Base-by-base conservation (phyloP, 2,113 vertebrate genomes). In the Zingel zingel region DNA sequence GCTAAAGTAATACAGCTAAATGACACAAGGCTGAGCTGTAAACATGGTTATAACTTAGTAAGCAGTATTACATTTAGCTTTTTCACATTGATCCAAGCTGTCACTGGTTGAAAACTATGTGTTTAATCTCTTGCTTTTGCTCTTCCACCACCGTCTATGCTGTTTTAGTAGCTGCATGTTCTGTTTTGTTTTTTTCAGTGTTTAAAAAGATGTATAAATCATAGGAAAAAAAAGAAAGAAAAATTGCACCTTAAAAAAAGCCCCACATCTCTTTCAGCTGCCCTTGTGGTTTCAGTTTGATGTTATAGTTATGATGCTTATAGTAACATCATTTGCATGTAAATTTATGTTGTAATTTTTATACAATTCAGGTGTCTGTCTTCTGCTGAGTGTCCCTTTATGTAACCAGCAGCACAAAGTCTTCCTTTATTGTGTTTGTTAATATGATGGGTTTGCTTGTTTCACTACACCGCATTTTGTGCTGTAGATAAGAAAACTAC, bases 231-330 rank as follows among this genome's bases (percentile, higher is more conserved):
- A 57, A 57, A 25, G 18, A n/a, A n/a, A n/a, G 7, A 21, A 18
- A 59, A 48, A 23, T 21, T 1, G 58, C 23, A 19, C 15, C 36
- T 47, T 48, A 11, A 65, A 53, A 48, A 23, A 25, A 54, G 13
- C 64, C 16, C 15, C 6, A 21, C 33, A 12, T 15, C 18, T 62
- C 45, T 27, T 70, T 45, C 47, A 56, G 47, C 27, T 15, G 36
- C 14, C 8, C 47, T 50, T 12, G 16, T 65, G 58, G 77, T 48
- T 58, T 74, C 12, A 61, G 78, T 57, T 58, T 74, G n/a, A 81
- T 59, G 14, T 11, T 15, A 30, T 57, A 50, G n/a, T n/a, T n/a
- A n/a, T n/a, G n/a, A n/a, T 39, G 50, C 12, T 27, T 30, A 14
- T 36, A 33, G 36, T 36, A 11, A 56, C 36, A 21, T 36, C 14